Evolutionary conservation across 2,797 vertebrate genomes (phyloP).

Genomic region (Thunnus albacares): DNA sequence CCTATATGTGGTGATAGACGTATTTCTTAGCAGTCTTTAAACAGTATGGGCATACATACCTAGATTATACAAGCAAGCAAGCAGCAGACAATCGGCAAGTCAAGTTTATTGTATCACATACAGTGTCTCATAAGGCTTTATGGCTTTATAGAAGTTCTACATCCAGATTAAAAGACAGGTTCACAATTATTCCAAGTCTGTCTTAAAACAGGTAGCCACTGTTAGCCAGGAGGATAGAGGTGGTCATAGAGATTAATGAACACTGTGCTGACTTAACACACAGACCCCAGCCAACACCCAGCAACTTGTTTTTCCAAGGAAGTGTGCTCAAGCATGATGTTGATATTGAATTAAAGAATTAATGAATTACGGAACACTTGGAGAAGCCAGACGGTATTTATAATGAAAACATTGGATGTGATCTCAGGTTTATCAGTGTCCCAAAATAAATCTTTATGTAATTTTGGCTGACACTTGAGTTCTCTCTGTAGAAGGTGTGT

Average conservation of each 20-base stretch:
- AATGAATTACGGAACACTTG: not conserved
- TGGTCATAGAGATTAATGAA: constrained; percentile 36
- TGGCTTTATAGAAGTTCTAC: not conserved
- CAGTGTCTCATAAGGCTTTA: not conserved
- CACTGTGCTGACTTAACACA: not conserved
- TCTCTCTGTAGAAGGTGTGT: constrained; percentile 29
- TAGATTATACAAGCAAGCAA: not conserved
- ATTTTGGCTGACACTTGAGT: constrained; percentile 19
- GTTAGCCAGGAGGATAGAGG: not conserved
- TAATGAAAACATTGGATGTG: not conserved
- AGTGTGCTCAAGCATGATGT: constrained; percentile 11
- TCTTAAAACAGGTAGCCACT: too few relatives aligned
- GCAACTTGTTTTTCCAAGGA: not conserved
- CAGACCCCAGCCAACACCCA: not conserved
- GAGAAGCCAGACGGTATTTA: constrained; percentile 1
- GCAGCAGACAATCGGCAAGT: not conserved
- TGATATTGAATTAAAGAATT: not conserved
- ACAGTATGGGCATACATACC: not conserved
- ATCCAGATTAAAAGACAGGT: not conserved
- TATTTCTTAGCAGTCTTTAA: not conserved
- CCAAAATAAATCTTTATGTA: constrained; percentile 29
- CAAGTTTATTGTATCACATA: not conserved
- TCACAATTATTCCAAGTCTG: too few relatives aligned
- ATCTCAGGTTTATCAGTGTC: constrained; percentile 9
- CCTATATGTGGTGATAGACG: not conserved